A percentile compares a stretch with the other conserved stretches of the same genome.
Evolutionary conservation across 2,113 vertebrate species (phyloP).

Genomic region (Tragelaphus imberbis): DNA sequence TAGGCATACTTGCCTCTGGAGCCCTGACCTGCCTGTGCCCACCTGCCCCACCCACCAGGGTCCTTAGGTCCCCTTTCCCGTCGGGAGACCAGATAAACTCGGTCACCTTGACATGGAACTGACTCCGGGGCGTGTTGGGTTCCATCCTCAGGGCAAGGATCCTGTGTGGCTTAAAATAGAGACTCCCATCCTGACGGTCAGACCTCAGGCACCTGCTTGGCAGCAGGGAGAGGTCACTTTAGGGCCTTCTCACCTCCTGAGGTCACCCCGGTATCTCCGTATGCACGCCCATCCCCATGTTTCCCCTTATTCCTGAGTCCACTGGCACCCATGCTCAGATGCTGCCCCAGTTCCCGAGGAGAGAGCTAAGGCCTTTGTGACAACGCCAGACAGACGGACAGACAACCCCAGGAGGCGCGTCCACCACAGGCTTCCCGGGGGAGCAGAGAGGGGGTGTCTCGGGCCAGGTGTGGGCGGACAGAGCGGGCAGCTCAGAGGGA

Average conservation of each 20-base stretch:
- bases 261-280: not conserved
- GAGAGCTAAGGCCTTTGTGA: not conserved
- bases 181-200: not conserved
- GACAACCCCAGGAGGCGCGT: rapidly evolving
- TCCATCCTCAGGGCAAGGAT: not conserved
- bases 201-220: not conserved
- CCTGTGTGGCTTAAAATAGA: constrained; percentile 16
- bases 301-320: not conserved
- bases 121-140: not conserved
- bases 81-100: not conserved
- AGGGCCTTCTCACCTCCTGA: not conserved
- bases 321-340: not conserved
- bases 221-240: not conserved
- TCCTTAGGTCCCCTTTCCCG: not conserved
- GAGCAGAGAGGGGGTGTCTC: rapidly evolving
- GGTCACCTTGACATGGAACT: not conserved
- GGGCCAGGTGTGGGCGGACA: not conserved
- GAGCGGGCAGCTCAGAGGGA: not conserved
- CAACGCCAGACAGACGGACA: not conserved
- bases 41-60: no score
- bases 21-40: not conserved
- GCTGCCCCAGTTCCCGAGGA: not conserved
- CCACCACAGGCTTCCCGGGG: not conserved
- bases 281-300: rapidly evolving
- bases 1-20: not conserved